A percentile compares a stretch with the other conserved stretches of the same genome.
These are phyloP conservation scores for Scleropages formosus DNA, from an alignment of 2,797 vertebrate species.

Conservation along the genomic window DNA sequence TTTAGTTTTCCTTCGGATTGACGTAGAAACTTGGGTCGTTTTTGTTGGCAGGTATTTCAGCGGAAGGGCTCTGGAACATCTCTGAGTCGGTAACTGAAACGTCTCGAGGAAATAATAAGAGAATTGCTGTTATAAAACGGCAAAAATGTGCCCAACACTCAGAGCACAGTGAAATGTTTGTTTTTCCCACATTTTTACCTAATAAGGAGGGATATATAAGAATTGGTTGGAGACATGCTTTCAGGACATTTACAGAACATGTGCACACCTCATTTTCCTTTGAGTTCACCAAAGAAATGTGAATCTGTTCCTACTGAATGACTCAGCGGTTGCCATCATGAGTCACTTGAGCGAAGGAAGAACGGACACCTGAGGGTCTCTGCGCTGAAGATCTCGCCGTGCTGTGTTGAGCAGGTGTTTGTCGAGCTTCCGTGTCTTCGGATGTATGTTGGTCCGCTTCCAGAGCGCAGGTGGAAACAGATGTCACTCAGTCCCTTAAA, in stretches of 20 bases:
- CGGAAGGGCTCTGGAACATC: too few relatives aligned
- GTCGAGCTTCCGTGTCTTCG: neutral
- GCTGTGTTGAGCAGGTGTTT: neutral
- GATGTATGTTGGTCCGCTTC: neutral
- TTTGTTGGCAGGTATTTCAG: too few relatives aligned
- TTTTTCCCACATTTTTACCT: too few relatives aligned
- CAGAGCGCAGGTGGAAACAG: conserved; percentile 10
- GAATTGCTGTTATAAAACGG: too few relatives aligned
- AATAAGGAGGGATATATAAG: too few relatives aligned
- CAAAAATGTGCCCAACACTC: too few relatives aligned
- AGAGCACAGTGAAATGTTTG: too few relatives aligned
- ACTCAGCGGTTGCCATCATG: neutral
- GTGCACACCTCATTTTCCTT: neutral
- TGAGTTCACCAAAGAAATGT: neutral
- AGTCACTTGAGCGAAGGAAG: neutral
- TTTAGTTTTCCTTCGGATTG: too few relatives aligned
- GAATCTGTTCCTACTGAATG: neutral
- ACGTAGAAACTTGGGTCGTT: too few relatives aligned
- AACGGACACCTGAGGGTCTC: neutral
- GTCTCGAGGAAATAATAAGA: too few relatives aligned
- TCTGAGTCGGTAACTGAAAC: too few relatives aligned
- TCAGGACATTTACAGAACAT: neutral
- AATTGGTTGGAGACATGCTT: neutral
- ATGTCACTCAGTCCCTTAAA: conserved; percentile 21
- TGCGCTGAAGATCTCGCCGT: neutral